These are phyloP conservation scores for Macropodus opercularis DNA, from an alignment of 2,797 vertebrate species.

Conservation along the genomic window DNA sequence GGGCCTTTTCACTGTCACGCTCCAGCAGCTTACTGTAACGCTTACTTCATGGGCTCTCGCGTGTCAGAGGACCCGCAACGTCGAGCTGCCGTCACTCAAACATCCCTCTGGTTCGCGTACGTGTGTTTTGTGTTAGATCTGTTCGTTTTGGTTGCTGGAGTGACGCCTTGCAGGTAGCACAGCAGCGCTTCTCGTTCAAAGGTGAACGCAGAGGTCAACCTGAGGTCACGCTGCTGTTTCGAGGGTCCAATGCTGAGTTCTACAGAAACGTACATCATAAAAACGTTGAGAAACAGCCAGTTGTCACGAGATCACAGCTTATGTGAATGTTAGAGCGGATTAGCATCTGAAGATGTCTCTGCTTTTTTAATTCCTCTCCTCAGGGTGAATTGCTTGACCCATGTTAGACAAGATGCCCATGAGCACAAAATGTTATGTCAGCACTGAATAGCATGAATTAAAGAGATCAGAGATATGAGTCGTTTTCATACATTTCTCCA, in stretches of 20 bases:
- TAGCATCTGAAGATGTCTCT: conserved; percentile 36
- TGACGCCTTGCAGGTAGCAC: conserved; percentile 37
- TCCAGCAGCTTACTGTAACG: conserved; percentile 16
- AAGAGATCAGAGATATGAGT: conserved; percentile 36
- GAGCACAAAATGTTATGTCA: conserved; percentile 14
- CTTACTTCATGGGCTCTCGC: conserved; percentile 48
- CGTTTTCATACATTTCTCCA: conserved; percentile 10
- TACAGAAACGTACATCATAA: background rate
- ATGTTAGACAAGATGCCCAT: conserved; percentile 23
- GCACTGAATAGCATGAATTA: conserved; percentile 10
- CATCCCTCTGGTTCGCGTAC: conserved; percentile 67
- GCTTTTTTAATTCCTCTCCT: conserved; percentile 39
- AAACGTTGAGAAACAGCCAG: conserved; percentile 11
- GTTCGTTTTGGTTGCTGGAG: conserved; percentile 46
- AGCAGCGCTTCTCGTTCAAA: conserved; percentile 55
- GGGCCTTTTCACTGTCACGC: conserved; percentile 59
- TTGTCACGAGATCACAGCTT: conserved; percentile 43
- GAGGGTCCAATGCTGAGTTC: conserved; percentile 8
- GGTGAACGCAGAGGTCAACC: conserved; percentile 44
- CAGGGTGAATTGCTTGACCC: conserved; percentile 28
- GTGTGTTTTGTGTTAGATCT: conserved; percentile 60
- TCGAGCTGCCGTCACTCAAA: conserved; percentile 63
- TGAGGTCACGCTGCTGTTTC: conserved; percentile 26
- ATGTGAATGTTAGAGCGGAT: conserved; percentile 30
- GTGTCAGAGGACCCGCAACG: conserved; percentile 63